Percentiles rank a stretch among this genome's conserved stretches.
These are phyloP conservation scores for Trachymyrmex septentrionalis DNA, from an alignment of 1,140 invertebrate genomes.

Conservation along the genomic window DNA sequence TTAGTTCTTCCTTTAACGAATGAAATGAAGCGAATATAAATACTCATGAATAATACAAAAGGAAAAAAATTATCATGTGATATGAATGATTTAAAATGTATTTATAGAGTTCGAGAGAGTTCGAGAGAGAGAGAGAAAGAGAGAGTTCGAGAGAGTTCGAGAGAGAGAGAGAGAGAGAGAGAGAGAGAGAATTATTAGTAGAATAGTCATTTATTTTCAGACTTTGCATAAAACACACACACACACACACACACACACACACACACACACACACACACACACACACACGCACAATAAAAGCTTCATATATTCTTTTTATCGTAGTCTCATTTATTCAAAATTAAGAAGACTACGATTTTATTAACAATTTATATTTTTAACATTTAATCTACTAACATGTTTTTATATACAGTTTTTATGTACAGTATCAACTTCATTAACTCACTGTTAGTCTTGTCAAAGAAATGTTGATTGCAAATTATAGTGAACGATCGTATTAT, in stretches of 20 bases:
- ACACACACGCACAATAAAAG: neutral
- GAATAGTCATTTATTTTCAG: neutral
- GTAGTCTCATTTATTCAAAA: neutral
- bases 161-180: no score
- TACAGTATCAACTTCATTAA: slow-evolving; percentile 27
- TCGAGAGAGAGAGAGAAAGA: no score
- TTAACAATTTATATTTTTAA: slow-evolving; percentile 22
- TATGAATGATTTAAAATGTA: neutral
- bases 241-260: no score
- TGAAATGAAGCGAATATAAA: slow-evolving; percentile 1
- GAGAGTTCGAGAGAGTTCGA: no score
- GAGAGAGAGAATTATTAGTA: neutral
- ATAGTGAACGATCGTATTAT: slow-evolving; percentile 25
- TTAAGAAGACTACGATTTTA: slow-evolving; percentile 7
- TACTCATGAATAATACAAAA: neutral
- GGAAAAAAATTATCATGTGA: neutral
- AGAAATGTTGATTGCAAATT: slow-evolving; percentile 42
- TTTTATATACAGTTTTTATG: neutral
- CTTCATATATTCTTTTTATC: neutral
- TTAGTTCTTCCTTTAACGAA: neutral
- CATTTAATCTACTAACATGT: neutral
- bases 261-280: no score
- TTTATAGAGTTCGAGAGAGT: neutral
- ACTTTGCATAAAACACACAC: no score
- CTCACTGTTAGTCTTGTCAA: slow-evolving; percentile 15